Base-by-base conservation (phyloP, 2,113 vertebrate species). In the Nematolebias whitei region DNA sequence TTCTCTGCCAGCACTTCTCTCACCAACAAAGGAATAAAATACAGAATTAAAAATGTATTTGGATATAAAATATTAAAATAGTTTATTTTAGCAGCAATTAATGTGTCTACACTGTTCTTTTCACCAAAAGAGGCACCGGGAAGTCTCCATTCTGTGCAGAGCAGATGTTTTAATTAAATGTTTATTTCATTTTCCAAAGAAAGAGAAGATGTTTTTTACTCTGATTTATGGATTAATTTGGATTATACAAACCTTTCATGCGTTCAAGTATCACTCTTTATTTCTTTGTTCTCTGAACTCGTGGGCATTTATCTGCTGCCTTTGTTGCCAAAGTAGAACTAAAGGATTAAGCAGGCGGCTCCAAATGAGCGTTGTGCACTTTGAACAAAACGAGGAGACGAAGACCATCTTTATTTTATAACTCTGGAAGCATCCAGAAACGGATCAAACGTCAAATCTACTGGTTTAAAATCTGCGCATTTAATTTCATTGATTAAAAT, bases 301-400 rank as follows among this genome's bases (percentile, higher is more conserved):
- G 85, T 56, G 38, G 60, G 72, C 59, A 77, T 77, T 80, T 95
- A 93, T 94, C 91, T 93, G 86, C 53, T 83, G 66, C 89, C 71
- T 92, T 94, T 93, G 91, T 89, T 90, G 86, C 44, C 52, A 29
- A 29, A 88, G 89, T 89, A 84, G 89, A 92, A 82, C 92, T 80
- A 90, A 93, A 91, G 92, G 93, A 94, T 95, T 96, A 95, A 89
- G 80, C 77, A 58, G 76, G 85, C 63, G 14, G 38, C 63, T 72
- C 75, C 22, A 5, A 63, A 75, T 57, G 60, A 2, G 9, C 32
- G 63, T 82, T 80, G 22, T 20, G 60, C 18, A 81, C 72, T 35
- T 76, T 63, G 40, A 67, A 83, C 68, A 60, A 62, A 59, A 74
- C 80, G 71, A 85, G 81, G 53, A 43, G n/a, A n/a, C n/a, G n/a